Evolutionary conservation across 2,888 invertebrate genomes (phyloP), one percentile per base, ranked within the genome.

Genomic region (Dyspetes luteomarginatus): DNA sequence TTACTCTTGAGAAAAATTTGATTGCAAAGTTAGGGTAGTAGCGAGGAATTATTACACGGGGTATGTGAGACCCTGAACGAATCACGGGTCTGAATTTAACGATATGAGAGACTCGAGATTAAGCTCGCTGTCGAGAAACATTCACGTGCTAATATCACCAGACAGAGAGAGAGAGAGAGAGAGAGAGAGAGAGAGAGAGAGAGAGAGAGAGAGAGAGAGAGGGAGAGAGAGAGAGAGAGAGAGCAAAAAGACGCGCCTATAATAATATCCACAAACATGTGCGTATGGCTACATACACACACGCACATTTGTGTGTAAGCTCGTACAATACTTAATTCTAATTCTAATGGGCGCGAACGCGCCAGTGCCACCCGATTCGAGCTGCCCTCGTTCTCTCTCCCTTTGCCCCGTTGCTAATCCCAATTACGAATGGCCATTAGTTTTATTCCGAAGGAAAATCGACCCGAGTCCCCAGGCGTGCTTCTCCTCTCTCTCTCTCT

Each of bases 401-500:
- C 58, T 82, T 67, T 77, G 78, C 83, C 73, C 73, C 71, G 68
- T 73, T 73, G 78, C 89, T 91, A 91, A 92, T 91, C 89, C 91
- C 90, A 91, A 91, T 92, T 91, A 91, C 90, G 87, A 85, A 88
- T 85, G 88, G 87, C 89, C 89, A 91, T 92, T 91, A 91, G 90
- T 91, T 91, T 90, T 89, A 89, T 90, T 89, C 86, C 84, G 76
- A 85, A 87, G 85, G 86, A 90, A 90, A 90, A 90, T 88, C 89
- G 86, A 86, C 83, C 86, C 82, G 81, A 76, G 81, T 79, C 84
- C 83, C 78, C 76, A 58, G 73, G 58, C 77, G 24, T 55, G 55
- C 22, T 22, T 45, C 50, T 56, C 69, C 58, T 36, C 9, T 22
- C 52, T 45, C 43, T 64, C 65, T 48, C 58, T 50, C 52, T 28